Conservation (phyloP, 1,140 invertebrate genomes). For the Telenomus remus region DNA sequence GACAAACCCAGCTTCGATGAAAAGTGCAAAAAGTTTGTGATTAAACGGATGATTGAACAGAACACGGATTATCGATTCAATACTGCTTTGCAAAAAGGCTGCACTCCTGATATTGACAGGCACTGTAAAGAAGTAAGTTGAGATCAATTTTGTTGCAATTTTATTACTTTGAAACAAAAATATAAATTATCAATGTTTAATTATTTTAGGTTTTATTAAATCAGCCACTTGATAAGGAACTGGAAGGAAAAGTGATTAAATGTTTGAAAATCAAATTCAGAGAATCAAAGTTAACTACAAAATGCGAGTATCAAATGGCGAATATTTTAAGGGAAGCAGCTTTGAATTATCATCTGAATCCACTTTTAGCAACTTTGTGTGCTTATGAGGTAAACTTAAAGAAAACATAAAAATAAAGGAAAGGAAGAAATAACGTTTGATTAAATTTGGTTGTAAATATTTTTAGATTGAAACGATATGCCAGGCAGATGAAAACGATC, state of each 20-base stretch:
- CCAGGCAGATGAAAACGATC: constrained; percentile 69
- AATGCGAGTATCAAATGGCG: constrained; percentile 88
- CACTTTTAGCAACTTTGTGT: constrained; percentile 86
- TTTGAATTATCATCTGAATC: constrained; percentile 90
- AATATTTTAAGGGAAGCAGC: constrained; percentile 90
- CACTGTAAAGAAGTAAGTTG: constrained; percentile 78
- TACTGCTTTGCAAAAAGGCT: constrained; percentile 87
- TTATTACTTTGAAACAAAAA: neutral
- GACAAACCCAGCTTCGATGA: constrained; percentile 88
- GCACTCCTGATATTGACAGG: constrained; percentile 81
- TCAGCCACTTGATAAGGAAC: constrained; percentile 70
- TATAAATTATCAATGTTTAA: constrained; percentile 13
- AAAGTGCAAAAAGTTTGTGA: constrained; percentile 89
- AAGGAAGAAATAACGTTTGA: neutral
- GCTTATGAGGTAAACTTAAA: constrained; percentile 73
- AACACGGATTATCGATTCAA: constrained; percentile 95
- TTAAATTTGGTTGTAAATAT: constrained; percentile 11
- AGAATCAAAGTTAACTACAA: constrained; percentile 81
- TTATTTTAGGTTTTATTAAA: constrained; percentile 63
- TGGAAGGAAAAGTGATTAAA: constrained; percentile 78
- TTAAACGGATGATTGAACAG: constrained; percentile 93
- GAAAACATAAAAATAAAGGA: constrained; percentile 6
- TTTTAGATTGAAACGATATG: constrained; percentile 73
- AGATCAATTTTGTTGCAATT: too few species aligned
- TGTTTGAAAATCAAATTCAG: constrained; percentile 87